These are phyloP conservation scores for Beris morrisii DNA, from an alignment of 2,888 invertebrate species.

Conservation along the genomic window DNA sequence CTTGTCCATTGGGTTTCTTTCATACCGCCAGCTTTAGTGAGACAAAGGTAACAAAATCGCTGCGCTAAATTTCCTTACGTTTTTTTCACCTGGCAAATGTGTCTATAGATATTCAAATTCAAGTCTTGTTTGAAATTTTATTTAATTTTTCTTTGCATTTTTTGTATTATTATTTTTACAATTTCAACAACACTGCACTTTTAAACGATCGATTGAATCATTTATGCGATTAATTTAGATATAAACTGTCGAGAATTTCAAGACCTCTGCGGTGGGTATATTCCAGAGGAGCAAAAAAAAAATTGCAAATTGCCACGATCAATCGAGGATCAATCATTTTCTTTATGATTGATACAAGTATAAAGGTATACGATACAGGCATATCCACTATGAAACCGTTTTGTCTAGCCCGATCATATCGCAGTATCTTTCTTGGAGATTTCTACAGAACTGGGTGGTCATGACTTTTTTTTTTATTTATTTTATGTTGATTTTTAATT, in stretches of 20 bases:
- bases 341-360: background rate
- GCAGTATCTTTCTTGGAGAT: conserved; percentile 19
- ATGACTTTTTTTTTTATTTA: background rate
- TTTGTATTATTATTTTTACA: background rate
- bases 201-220: conserved; percentile 4
- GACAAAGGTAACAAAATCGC: too few relatives aligned
- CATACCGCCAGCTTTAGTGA: background rate
- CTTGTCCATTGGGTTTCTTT: conserved; percentile 21
- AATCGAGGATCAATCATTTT: conserved; percentile 20
- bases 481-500: too few relatives aligned
- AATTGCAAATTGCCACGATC: conserved; percentile 4
- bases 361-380: background rate
- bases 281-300: conserved; percentile 5
- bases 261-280: conserved; percentile 13
- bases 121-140: conserved; percentile 23
- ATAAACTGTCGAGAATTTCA: conserved; percentile 14
- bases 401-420: conserved; percentile 24
- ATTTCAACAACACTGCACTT: background rate
- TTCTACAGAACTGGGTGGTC: conserved; percentile 18
- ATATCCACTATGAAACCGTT: conserved; percentile 5
- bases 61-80: background rate
- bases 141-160: conserved; percentile 17
- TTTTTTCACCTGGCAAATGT: conserved; percentile 8
- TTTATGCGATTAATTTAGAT: conserved; percentile 13
- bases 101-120: conserved; percentile 19